Evolutionary conservation across 2,797 vertebrate species (phyloP).

Genomic region (Chelonia mydas): DNA sequence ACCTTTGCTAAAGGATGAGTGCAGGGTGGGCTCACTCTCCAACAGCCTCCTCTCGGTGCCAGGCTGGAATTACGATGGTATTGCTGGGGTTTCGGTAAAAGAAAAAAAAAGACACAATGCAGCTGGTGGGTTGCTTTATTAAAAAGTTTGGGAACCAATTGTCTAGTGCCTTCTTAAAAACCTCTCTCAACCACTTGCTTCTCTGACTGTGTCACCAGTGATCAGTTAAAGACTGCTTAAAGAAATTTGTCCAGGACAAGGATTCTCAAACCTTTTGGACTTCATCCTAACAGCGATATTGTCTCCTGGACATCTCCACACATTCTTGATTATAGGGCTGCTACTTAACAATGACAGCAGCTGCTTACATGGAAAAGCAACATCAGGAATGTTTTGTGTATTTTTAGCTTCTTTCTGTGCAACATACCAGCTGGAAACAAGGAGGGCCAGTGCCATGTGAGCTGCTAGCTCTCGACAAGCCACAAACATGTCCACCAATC

Average conservation of each 20-base stretch:
- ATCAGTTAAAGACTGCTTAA: neutral
- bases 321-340: neutral
- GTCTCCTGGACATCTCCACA: neutral
- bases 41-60: neutral
- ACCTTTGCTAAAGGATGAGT: neutral
- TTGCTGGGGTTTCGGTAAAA: neutral
- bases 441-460: slow-evolving; percentile 23
- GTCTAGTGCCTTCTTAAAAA: neutral
- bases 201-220: neutral
- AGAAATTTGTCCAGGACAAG: neutral
- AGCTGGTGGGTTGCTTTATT: neutral
- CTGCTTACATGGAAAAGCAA: neutral
- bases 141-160: neutral
- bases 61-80: neutral
- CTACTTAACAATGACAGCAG: neutral
- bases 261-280: neutral
- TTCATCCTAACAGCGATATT: neutral
- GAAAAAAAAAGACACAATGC: neutral
- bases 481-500: neutral
- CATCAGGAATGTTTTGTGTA: neutral
- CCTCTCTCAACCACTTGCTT: neutral
- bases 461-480: slow-evolving; percentile 18
- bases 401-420: neutral
- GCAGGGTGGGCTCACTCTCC: neutral
- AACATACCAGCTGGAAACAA: slow-evolving; percentile 45